These are phyloP conservation scores for Julus scandinavius DNA, from an alignment of 2,888 invertebrate genomes.

Conservation along the genomic window DNA sequence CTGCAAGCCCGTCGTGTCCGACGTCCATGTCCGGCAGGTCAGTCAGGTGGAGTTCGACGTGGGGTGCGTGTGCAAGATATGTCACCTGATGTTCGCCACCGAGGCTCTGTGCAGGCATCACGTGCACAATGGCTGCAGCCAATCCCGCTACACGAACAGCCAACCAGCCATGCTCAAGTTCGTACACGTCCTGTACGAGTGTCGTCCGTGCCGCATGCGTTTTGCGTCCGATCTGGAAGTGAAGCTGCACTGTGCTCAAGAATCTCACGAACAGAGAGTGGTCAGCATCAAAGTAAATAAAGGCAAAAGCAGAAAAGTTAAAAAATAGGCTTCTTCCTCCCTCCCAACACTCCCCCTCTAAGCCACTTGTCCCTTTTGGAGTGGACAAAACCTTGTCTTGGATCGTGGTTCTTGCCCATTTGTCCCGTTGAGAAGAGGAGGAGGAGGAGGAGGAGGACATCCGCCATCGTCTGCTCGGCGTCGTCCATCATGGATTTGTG, in stretches of 20 bases:
- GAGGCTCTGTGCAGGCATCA: slow-evolving; percentile 26
- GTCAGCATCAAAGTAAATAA: slow-evolving; percentile 21
- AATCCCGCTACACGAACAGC: slow-evolving; percentile 2
- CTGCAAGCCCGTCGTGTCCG: slow-evolving; percentile 35
- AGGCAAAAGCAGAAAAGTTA: neutral
- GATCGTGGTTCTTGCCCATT: neutral
- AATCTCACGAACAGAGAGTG: slow-evolving; percentile 40
- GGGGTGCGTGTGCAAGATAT: neutral
- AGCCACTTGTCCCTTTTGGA: neutral
- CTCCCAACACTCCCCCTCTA: neutral
- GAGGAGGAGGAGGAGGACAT: neutral
- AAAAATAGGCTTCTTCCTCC: neutral
- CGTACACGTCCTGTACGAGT: slow-evolving; percentile 35
- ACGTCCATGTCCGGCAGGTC: neutral
- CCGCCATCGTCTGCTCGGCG: too few species aligned
- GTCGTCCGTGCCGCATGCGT: slow-evolving; percentile 40
- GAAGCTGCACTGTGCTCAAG: slow-evolving; percentile 45
- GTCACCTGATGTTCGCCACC: slow-evolving; percentile 43
- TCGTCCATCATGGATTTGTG: too few species aligned
- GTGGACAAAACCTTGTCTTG: neutral
- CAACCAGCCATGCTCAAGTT: slow-evolving; percentile 45
- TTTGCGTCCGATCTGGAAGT: slow-evolving; percentile 31
- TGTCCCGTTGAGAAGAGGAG: neutral
- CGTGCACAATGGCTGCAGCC: slow-evolving; percentile 9
- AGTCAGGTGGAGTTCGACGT: slow-evolving; percentile 15